Evolutionary conservation across 2,113 vertebrate species (phyloP), one percentile per base, ranked within the genome.

Genomic region (Aptenodytes patagonicus): DNA sequence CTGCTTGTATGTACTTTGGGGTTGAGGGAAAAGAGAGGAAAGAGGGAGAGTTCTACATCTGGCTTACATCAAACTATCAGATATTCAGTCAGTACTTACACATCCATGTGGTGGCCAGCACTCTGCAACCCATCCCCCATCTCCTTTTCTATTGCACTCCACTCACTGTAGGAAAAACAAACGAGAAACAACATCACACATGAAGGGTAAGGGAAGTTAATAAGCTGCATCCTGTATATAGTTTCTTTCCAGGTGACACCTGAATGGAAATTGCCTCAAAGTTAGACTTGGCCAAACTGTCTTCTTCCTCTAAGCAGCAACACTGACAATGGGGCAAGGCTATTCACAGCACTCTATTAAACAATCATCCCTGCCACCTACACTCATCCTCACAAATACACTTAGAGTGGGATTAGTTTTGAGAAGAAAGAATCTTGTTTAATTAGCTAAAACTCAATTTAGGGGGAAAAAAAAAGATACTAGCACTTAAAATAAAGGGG

Each of bases 71-170:
- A 97, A 96, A 93, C 91, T 96, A 96, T 97, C 96, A 97, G 95
- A 97, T 97, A 97, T 91, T 97, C 84, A 97, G 96, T 93, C 96
- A 93, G 64, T 92, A 99, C 99, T 99, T 97, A 99, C 99, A 99
- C 99, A 58, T 99, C 99, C 99, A 99, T 99, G 89, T 99, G 99
- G 96, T 99, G 99, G 38, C 99, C 99, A 29, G 99, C 99, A 94
- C 99, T 99, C 97, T 99, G 99, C 68, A 99, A 98, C 44, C 99
- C 99, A 76, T 99, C 99, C 36, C 99, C 99, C 99, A 99, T 99
- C 97, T 99, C 99, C 95, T 97, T 99, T 95, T 99, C 99, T 91
- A 99, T 99, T 87, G 99, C 99, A 76, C 99, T 99, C 99, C 99
- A 99, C 96, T 99, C 99, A 96, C 99, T 99, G 97, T 7, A 91